phyloP scores from a whole-genome alignment of 2,797 vertebrate species.

The Rhinella marina region DNA sequence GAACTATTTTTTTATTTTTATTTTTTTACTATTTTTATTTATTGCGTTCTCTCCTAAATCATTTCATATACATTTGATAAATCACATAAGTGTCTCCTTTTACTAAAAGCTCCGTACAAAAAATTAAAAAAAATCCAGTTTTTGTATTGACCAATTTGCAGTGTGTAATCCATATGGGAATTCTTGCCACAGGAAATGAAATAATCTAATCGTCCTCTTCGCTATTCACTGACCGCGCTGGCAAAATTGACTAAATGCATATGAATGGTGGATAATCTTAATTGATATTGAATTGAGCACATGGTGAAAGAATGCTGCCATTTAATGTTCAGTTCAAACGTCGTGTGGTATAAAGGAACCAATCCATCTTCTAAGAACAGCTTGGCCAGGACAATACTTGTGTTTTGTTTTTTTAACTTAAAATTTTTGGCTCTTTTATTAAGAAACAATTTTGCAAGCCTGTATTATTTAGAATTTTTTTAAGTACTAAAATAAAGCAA shows the following conservation, averaged over 20 bases:
- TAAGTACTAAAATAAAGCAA: no score
- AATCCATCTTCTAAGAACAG: background rate
- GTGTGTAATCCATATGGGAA: constrained; percentile 50
- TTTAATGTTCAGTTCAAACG: constrained; percentile 27
- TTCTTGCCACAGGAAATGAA: constrained; percentile 59
- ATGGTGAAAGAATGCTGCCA: constrained; percentile 37
- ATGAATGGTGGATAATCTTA: constrained; percentile 53
- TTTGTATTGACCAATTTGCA: background rate
- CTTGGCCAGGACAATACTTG: background rate
- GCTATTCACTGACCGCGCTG: constrained; percentile 45
- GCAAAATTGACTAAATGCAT: constrained; percentile 48
- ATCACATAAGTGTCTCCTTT: background rate
- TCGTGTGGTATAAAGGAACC: constrained; percentile 16
- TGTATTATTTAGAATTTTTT: no score
- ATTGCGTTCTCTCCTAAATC: background rate
- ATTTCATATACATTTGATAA: background rate
- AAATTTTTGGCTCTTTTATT: no score
- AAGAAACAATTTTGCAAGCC: no score
- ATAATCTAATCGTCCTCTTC: constrained; percentile 57
- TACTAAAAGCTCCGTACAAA: background rate
- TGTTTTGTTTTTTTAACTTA: no score
- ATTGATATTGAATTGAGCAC: constrained; percentile 58
- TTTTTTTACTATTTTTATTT: background rate
- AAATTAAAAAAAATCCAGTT: background rate
- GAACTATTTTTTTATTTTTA: background rate